These are phyloP conservation scores for Neopelma chrysocephalum DNA, from an alignment of 2,797 vertebrate genomes.

Conservation along the genomic window DNA sequence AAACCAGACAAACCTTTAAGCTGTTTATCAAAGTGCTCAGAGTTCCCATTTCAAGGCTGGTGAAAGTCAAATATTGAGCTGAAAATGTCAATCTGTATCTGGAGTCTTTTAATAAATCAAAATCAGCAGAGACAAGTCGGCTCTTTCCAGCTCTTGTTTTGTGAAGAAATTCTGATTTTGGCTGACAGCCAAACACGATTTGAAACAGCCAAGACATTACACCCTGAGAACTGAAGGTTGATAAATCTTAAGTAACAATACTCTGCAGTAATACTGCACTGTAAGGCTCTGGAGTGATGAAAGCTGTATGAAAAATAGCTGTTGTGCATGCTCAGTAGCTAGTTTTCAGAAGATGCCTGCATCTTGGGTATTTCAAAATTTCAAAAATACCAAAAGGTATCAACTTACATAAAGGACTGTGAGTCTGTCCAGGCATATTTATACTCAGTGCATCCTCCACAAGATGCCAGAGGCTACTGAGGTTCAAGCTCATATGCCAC, in stretches of 20 bases:
- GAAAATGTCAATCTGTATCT: slow-evolving; percentile 48
- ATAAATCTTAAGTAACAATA: slow-evolving; percentile 66
- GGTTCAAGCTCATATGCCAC: neutral
- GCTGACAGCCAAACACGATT: slow-evolving; percentile 61
- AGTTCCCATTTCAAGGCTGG: slow-evolving; percentile 23
- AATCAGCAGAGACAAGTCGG: slow-evolving; percentile 39
- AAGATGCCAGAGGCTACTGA: neutral
- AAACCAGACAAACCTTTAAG: slow-evolving; percentile 43
- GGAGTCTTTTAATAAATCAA: slow-evolving; percentile 42
- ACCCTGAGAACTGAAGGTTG: slow-evolving; percentile 59
- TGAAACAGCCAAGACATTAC: slow-evolving; percentile 55
- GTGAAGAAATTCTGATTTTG: slow-evolving; percentile 62
- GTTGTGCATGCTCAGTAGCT: slow-evolving; percentile 55
- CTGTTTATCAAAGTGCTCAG: slow-evolving; percentile 38
- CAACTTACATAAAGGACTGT: slow-evolving; percentile 30
- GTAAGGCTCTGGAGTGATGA: slow-evolving; percentile 43
- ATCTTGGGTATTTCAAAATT: slow-evolving; percentile 50
- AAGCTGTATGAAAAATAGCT: slow-evolving; percentile 64
- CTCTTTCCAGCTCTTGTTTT: slow-evolving; percentile 59
- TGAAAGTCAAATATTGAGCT: slow-evolving; percentile 61
- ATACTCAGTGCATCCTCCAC: neutral
- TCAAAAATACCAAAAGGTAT: slow-evolving; percentile 57
- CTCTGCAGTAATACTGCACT: slow-evolving; percentile 51
- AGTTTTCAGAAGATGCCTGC: slow-evolving; percentile 11
- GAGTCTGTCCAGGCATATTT: slow-evolving; percentile 4